phyloP scores from a whole-genome alignment of 2,797 vertebrate species.

The Enteromius radiatus region DNA sequence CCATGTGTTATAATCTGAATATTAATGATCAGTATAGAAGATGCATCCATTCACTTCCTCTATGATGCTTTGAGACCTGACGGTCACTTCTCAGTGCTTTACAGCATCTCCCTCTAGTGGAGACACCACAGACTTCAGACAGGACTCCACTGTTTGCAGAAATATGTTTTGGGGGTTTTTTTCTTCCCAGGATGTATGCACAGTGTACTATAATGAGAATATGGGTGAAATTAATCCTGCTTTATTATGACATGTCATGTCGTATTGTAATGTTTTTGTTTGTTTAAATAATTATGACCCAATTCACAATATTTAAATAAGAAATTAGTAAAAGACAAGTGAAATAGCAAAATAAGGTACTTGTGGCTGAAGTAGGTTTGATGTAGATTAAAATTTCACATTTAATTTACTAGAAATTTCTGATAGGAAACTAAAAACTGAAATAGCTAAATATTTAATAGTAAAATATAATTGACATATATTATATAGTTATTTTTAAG shows the following conservation, averaged over 20 bases:
- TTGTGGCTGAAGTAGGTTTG: background rate
- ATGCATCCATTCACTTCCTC: constrained; percentile 11
- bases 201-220: background rate
- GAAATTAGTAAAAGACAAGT: background rate
- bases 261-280: background rate
- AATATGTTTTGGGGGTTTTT: too few relatives aligned
- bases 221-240: background rate
- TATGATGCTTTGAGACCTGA: background rate
- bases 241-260: background rate
- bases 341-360: background rate
- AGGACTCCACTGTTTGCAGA: background rate
- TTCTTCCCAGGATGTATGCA: background rate
- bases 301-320: background rate
- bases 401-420: too few relatives aligned
- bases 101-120: constrained; percentile 64
- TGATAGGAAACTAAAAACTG: too few relatives aligned
- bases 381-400: too few relatives aligned
- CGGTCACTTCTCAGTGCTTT: constrained; percentile 1
- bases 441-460: background rate
- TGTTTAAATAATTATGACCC: background rate
- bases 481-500: background rate
- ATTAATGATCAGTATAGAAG: background rate
- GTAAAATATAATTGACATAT: background rate
- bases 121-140: background rate
- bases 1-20: background rate